Conservation (phyloP, 2,797 vertebrate species). For the Phrynocephalus vlangalii region DNA sequence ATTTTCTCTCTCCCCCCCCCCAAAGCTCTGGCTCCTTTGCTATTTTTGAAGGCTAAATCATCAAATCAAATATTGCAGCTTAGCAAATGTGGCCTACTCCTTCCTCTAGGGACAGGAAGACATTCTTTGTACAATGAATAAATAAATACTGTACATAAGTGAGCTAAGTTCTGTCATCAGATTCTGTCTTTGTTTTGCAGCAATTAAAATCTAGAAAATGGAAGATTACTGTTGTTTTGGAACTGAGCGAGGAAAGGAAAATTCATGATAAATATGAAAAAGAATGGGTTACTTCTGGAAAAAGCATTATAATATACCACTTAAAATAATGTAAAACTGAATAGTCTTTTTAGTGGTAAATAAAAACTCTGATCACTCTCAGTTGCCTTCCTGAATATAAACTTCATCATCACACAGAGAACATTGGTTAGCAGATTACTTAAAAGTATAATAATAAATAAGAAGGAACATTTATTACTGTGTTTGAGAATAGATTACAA, state of each 20-base stretch:
- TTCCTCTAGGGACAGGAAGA: neutral
- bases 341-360: too few species aligned
- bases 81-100: neutral
- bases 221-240: neutral
- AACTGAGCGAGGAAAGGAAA: neutral
- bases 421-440: neutral
- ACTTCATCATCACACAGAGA: too few species aligned
- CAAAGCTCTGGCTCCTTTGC: conserved; percentile 26
- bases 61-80: neutral
- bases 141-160: neutral
- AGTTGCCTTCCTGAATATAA: too few species aligned
- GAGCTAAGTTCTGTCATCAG: neutral
- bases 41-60: neutral
- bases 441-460: neutral
- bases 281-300: neutral
- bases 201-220: neutral
- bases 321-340: too few species aligned
- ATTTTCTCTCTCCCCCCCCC: conserved; percentile 32
- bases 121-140: neutral
- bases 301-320: too few species aligned
- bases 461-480: neutral
- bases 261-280: neutral
- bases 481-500: neutral
- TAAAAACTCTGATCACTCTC: too few species aligned
- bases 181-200: neutral